These are phyloP conservation scores for Anthonomus grandis DNA, from an alignment of 1,140 invertebrate genomes.

Conservation along the genomic window DNA sequence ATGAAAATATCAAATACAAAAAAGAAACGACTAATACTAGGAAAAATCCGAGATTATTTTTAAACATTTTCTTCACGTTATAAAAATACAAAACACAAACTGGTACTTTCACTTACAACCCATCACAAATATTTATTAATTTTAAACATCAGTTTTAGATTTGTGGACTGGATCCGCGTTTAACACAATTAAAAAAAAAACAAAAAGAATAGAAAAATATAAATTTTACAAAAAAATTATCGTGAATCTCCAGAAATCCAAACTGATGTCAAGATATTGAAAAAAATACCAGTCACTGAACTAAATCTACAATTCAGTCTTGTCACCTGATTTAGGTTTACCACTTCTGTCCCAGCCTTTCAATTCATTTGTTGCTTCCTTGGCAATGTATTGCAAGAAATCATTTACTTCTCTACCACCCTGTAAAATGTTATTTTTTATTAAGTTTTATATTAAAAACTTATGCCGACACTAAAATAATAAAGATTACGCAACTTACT, in stretches of 20 bases:
- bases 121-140: too few relatives aligned
- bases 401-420: slow-evolving; percentile 93
- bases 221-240: too few relatives aligned
- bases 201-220: not conserved
- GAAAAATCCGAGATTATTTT: not conserved
- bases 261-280: not conserved
- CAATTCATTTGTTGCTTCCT: slow-evolving; percentile 85
- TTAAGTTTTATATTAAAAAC: too few relatives aligned
- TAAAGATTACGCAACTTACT: too few relatives aligned
- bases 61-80: not conserved
- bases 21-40: not conserved
- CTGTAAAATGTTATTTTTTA: too few relatives aligned
- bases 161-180: not conserved
- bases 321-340: slow-evolving; percentile 59
- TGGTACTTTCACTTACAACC: too few relatives aligned
- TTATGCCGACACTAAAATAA: not conserved
- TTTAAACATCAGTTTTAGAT: not conserved
- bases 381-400: slow-evolving; percentile 94
- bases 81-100: not conserved
- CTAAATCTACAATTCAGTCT: slow-evolving; percentile 65
- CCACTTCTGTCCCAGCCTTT: slow-evolving; percentile 87
- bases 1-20: too few relatives aligned
- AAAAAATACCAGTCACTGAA: slow-evolving; percentile 16
- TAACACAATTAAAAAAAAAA: not conserved
- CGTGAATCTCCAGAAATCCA: too few relatives aligned